Conservation (phyloP, 2,888 invertebrate species). For the Troides oblongomaculatus region DNA sequence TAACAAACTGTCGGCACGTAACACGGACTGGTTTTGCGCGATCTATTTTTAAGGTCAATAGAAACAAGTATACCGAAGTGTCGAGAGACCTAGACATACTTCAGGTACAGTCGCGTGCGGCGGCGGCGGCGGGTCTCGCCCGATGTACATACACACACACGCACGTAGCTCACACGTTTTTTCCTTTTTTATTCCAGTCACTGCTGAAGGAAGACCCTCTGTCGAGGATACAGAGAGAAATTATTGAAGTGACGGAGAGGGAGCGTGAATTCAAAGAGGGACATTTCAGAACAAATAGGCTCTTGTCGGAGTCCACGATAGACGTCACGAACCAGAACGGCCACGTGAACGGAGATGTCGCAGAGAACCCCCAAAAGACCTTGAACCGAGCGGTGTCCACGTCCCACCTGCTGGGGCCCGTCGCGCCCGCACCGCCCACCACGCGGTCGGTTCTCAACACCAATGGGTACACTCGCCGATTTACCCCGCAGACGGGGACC, state of each 20-base stretch:
- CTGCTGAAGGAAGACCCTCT: constrained; percentile 85
- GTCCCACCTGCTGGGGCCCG: constrained; percentile 66
- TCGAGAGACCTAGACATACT: constrained; percentile 30
- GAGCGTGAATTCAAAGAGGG: constrained; percentile 89
- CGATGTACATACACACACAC: too few relatives aligned
- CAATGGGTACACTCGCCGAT: constrained; percentile 80
- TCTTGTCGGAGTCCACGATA: constrained; percentile 71
- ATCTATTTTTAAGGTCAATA: constrained; percentile 35
- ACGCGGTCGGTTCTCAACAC: constrained; percentile 61
- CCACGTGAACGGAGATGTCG: constrained; percentile 60
- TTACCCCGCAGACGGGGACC: constrained; percentile 83
- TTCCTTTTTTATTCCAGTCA: constrained; percentile 62
- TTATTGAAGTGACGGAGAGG: constrained; percentile 90
- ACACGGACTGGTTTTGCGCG: too few relatives aligned
- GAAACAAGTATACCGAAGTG: constrained; percentile 34
- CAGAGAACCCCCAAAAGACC: constrained; percentile 50
- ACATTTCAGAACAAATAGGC: constrained; percentile 69
- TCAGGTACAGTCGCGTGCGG: not conserved
- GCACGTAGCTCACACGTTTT: not conserved
- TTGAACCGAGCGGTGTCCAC: constrained; percentile 72
- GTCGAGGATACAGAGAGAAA: constrained; percentile 92
- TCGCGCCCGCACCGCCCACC: constrained; percentile 60
- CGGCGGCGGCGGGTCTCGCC: too few relatives aligned
- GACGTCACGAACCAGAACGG: constrained; percentile 73
- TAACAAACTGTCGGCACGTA: too few relatives aligned